These are phyloP conservation scores for Augiades crinisus DNA, from an alignment of 2,888 invertebrate genomes.

Conservation along the genomic window DNA sequence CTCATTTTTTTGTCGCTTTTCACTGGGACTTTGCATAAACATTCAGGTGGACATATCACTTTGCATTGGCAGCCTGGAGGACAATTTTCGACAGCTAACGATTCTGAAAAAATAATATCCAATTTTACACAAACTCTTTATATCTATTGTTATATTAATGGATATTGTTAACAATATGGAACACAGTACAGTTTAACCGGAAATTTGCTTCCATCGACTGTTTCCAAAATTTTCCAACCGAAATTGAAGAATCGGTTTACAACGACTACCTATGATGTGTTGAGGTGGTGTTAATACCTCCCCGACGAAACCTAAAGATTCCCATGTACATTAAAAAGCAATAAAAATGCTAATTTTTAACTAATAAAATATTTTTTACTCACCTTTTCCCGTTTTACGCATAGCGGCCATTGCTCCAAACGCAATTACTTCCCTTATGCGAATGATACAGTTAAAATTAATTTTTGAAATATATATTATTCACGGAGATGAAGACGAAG, in stretches of 20 bases:
- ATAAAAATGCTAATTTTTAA: too few species aligned
- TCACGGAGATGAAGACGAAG: slow-evolving; percentile 40
- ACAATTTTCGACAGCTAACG: slow-evolving; percentile 37
- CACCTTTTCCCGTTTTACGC: slow-evolving; percentile 56
- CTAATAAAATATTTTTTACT: not conserved
- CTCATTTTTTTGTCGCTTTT: slow-evolving; percentile 28
- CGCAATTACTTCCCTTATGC: slow-evolving; percentile 38
- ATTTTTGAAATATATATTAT: slow-evolving; percentile 64
- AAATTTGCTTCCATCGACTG: too few species aligned
- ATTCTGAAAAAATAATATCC: slow-evolving; percentile 49
- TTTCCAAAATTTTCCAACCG: too few species aligned
- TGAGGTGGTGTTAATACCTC: too few species aligned
- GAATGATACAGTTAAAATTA: slow-evolving; percentile 57
- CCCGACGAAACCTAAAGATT: too few species aligned
- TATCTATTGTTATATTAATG: too few species aligned
- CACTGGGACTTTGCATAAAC: slow-evolving; percentile 42
- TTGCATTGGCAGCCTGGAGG: slow-evolving; percentile 36
- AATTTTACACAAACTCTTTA: too few species aligned
- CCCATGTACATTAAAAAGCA: too few species aligned
- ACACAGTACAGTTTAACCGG: too few species aligned
- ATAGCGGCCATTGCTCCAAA: slow-evolving; percentile 52
- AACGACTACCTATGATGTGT: too few species aligned
- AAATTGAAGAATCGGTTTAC: too few species aligned
- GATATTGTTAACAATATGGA: too few species aligned
- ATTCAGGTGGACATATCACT: slow-evolving; percentile 46